Evolutionary conservation across 2,888 invertebrate genomes (phyloP).

Genomic region (Osmoderma eremita): DNA sequence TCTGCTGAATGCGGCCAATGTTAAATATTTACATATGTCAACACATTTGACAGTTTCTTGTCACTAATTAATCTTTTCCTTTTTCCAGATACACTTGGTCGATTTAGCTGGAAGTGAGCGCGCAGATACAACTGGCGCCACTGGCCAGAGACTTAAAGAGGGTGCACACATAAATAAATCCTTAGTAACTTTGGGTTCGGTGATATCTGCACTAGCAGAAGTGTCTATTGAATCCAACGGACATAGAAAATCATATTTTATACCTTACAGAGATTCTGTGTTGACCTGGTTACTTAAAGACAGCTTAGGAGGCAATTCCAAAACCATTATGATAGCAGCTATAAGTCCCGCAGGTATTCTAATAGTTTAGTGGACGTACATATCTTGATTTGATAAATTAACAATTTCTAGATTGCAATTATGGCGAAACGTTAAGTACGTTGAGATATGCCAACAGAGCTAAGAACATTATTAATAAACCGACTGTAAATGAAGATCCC

Average conservation of each 20-base stretch:
- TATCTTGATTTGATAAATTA: conserved; percentile 66
- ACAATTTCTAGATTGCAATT: conserved; percentile 75
- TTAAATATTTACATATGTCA: neutral
- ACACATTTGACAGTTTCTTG: conserved; percentile 2
- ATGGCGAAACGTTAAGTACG: conserved; percentile 87
- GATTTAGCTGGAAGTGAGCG: conserved; percentile 91
- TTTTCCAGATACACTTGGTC: conserved; percentile 82
- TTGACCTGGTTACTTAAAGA: conserved; percentile 90
- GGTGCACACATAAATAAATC: conserved; percentile 93
- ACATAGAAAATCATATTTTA: conserved; percentile 69
- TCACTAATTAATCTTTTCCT: conserved; percentile 20
- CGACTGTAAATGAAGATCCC: conserved; percentile 89
- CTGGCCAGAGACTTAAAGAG: conserved; percentile 88
- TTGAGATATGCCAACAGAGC: conserved; percentile 89
- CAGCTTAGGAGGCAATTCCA: conserved; percentile 88
- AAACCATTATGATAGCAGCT: conserved; percentile 91
- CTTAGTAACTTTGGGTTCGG: conserved; percentile 86
- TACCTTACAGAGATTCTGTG: conserved; percentile 89
- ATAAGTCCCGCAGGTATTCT: conserved; percentile 66
- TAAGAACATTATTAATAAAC: conserved; percentile 91
- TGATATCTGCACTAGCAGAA: conserved; percentile 87
- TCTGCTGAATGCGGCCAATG: no score
- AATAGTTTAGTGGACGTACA: conserved; percentile 64
- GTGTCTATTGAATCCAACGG: conserved; percentile 61
- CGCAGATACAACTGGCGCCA: conserved; percentile 89